Evolutionary conservation across 2,888 invertebrate genomes (phyloP), one percentile per base, ranked within the genome.

Genomic region (Callosobruchus maculatus): DNA sequence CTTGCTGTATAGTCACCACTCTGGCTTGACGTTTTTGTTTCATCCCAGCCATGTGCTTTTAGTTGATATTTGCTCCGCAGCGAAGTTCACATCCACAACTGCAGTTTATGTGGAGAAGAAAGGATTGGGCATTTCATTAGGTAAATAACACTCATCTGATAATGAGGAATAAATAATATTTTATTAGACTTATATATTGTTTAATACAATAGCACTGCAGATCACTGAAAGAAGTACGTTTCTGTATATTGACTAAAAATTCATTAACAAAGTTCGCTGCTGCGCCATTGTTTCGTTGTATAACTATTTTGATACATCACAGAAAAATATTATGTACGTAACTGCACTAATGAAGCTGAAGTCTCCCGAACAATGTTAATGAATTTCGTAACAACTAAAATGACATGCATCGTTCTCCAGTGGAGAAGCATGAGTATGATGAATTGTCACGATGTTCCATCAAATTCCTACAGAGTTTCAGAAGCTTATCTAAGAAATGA

Each of bases 141-240:
- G 49, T 3, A 49, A 49, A 49, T 49, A 18, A 49, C 13, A 49
- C 49, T 49, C 2, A 49, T 18, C 13, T 49, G 49, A 18, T 49
- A 49, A 49, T 49, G 49, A 49, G 49, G 83, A 85, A 85, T 85
- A 85, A 85, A 85, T 85, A 85, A 85, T 85, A 82, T 85, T 85
- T 84, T 85, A 84, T 84, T 83, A 82, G 81, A 83, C 80, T 49
- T 49, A 49, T 68, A 68, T 68, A 7, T 83, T 83, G 83, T 81
- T 81, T 83, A 82, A 83, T 84, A 84, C 82, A 82, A 82, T 82
- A 83, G 81, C 82, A 83, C 81, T 83, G 83, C 79, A 78, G 81
- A 83, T 84, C 82, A 83, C 82, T 82, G 82, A 81, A 78, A 80
- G 75, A 75, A 80, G 77, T 78, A 80, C 78, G 74, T 77, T 78